Evolutionary conservation across 2,888 invertebrate genomes (phyloP).

Genomic region (Ferdinandea cuprea): DNA sequence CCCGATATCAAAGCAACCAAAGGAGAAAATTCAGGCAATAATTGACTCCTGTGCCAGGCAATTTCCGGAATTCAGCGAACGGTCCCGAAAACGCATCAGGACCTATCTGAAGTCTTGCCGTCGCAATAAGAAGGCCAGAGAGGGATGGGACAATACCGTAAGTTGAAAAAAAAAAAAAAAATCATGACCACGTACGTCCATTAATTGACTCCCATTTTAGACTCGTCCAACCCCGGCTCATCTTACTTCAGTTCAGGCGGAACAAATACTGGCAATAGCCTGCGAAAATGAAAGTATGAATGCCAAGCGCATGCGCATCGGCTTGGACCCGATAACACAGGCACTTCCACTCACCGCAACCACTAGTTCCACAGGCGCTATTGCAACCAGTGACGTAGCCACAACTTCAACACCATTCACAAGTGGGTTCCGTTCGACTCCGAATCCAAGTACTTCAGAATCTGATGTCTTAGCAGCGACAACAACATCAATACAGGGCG

Average conservation of each 20-base stretch:
- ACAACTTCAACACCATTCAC: conserved; percentile 75
- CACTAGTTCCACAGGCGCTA: conserved; percentile 80
- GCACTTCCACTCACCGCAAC: conserved; percentile 87
- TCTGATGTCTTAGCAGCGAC: conserved; percentile 78
- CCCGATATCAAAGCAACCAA: conserved; percentile 98
- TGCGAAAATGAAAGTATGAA: conserved; percentile 99
- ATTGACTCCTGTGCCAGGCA: conserved; percentile 98
- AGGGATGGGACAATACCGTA: conserved; percentile 94
- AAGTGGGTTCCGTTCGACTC: conserved; percentile 80
- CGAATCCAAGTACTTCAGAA: conserved; percentile 80
- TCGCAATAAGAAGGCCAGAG: conserved; percentile 95
- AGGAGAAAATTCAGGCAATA: conserved; percentile 98
- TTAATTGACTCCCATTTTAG: conserved; percentile 83
- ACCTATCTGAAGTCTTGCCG: conserved; percentile 98
- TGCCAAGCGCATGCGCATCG: conserved; percentile 97
- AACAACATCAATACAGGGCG: conserved; percentile 76
- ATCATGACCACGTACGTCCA: not conserved
- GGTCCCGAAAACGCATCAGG: conserved; percentile 96
- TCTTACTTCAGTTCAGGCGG: conserved; percentile 97
- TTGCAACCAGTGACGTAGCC: conserved; percentile 79
- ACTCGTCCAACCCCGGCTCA: conserved; percentile 97
- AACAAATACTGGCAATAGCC: conserved; percentile 96
- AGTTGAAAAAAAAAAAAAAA: conserved; percentile 81
- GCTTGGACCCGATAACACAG: conserved; percentile 96
- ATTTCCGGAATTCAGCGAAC: conserved; percentile 97